A percentile compares a stretch with the other conserved stretches of the same genome.
Conservation (phyloP, 1,140 invertebrate genomes). For the Papilio dardanus region DNA sequence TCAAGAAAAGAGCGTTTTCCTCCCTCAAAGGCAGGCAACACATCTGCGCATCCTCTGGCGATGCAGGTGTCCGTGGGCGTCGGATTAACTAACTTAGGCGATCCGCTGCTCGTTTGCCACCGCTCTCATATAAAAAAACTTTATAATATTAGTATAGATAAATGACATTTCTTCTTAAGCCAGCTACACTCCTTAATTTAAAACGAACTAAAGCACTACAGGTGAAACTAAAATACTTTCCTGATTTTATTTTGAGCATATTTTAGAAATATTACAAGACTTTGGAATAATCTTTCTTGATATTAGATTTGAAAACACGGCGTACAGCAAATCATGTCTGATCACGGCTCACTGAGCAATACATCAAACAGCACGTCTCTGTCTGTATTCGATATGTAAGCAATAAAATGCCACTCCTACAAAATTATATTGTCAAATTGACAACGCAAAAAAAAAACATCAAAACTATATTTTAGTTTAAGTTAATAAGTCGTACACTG, state of each 20-base stretch:
- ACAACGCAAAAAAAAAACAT: neutral
- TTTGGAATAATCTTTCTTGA: neutral
- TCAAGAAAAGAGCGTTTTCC: too few species aligned
- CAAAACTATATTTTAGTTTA: neutral
- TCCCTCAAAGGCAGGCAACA: too few species aligned
- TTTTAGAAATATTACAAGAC: neutral
- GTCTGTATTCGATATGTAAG: neutral
- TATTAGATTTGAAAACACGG: conserved; percentile 15
- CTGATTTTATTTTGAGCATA: neutral
- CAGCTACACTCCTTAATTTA: too few species aligned
- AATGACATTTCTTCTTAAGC: too few species aligned
- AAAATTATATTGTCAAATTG: neutral
- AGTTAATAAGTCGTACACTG: too few species aligned
- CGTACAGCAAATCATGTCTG: neutral
- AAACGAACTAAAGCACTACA: too few species aligned
- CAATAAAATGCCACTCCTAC: neutral
- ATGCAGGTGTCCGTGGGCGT: too few species aligned
- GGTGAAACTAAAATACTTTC: neutral
- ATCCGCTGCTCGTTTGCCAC: too few species aligned
- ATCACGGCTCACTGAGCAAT: neutral
- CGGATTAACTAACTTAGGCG: too few species aligned
- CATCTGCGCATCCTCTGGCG: too few species aligned
- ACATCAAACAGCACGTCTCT: neutral
- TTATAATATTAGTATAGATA: too few species aligned
- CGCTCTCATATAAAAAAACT: too few species aligned